Conservation (phyloP, 2,888 invertebrate species). For the Unio delphinus region DNA sequence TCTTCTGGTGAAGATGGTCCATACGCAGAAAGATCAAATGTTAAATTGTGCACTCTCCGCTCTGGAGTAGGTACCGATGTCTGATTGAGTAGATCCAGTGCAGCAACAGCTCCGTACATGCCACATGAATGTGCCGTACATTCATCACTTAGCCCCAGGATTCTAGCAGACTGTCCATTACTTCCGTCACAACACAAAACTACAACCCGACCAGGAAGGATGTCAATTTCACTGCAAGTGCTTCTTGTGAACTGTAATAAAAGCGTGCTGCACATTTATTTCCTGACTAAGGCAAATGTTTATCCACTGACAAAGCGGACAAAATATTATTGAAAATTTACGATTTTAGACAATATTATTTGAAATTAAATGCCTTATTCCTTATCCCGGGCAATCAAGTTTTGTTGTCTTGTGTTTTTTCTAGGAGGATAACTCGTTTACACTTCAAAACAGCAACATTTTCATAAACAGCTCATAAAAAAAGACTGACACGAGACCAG, state of each 20-base stretch:
- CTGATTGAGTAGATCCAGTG: constrained; percentile 53
- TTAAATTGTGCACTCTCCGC: constrained; percentile 56
- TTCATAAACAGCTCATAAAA: too few species aligned
- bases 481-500: too few species aligned
- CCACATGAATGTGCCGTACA: constrained; percentile 57
- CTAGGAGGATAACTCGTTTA: too few species aligned
- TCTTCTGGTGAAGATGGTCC: constrained; percentile 38
- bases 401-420: too few species aligned
- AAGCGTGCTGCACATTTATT: constrained; percentile 3
- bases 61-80: constrained; percentile 52
- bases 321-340: too few species aligned
- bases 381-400: too few species aligned
- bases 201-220: constrained; percentile 49
- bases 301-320: background rate
- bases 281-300: background rate
- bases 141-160: constrained; percentile 65
- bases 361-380: background rate
- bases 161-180: constrained; percentile 54
- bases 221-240: constrained; percentile 50
- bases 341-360: too few species aligned
- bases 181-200: constrained; percentile 65
- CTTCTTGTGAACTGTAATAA: constrained; percentile 61
- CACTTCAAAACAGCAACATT: too few species aligned
- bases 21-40: constrained; percentile 65
- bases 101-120: constrained; percentile 65